A percentile compares a stretch with the other conserved stretches of the same genome.
Evolutionary conservation across 2,113 vertebrate species (phyloP).

Genomic region (Silurus glanis): DNA sequence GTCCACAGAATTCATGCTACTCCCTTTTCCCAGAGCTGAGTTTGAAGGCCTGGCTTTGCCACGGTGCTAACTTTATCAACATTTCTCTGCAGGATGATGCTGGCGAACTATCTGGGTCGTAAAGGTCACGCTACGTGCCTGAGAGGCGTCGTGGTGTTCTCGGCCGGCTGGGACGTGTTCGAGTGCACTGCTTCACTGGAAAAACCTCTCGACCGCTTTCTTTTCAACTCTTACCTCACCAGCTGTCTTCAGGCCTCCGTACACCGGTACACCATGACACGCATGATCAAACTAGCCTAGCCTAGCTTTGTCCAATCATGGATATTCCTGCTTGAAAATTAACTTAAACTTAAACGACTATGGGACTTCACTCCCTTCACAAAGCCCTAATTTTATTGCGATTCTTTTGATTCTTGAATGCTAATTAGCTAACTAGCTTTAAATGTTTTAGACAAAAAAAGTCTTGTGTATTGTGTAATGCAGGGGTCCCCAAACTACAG

Average conservation of each 20-base stretch:
- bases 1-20: background rate
- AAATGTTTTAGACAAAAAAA: background rate
- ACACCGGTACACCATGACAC: constrained; percentile 81
- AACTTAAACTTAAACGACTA: background rate
- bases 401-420: background rate
- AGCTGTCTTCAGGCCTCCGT: constrained; percentile 94
- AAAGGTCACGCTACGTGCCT: constrained; percentile 86
- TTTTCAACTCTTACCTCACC: constrained; percentile 99
- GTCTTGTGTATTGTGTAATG: background rate
- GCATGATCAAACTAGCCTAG: constrained; percentile 48
- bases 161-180: constrained; percentile 96
- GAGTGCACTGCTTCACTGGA: constrained; percentile 91
- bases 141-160: constrained; percentile 92
- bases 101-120: constrained; percentile 93
- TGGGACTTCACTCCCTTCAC: background rate
- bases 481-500: no score
- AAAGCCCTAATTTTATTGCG: background rate
- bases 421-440: background rate
- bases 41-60: background rate
- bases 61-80: background rate
- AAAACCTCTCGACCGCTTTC: constrained; percentile 93
- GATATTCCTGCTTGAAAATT: background rate
- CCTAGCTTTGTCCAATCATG: background rate
- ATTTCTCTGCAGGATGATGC: constrained; percentile 85
- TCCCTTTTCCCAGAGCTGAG: background rate